Evolutionary conservation across 2,888 invertebrate genomes (phyloP), one percentile per base, ranked within the genome.

Genomic region (Sympetrum striolatum): DNA sequence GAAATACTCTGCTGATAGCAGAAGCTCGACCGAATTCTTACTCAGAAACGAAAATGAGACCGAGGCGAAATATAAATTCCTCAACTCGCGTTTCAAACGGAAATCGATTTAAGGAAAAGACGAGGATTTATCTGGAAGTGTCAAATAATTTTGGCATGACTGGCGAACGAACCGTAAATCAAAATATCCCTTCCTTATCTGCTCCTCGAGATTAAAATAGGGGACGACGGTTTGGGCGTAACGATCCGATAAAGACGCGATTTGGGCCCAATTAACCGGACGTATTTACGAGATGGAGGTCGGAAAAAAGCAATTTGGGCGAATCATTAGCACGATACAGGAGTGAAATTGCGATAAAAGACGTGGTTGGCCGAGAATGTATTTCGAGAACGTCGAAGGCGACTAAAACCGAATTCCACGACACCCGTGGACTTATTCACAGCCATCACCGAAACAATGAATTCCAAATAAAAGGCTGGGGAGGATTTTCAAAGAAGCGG

Each of bases 201-300:
- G 31, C 60, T 18, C 8, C 64, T 37, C 35, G 31, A 37, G 86
- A 64, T 64, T 60, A 37, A 37, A 39, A 35, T 37, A 37, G 14
- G 4, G n/a, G 12, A 14, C 60, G 22, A 18, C 39, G 80, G 64
- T 35, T 35, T 31, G 60, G 86, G 60, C 37, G 86, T 60, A 53
- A 60, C 35, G 86, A 86, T 86, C 86, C n/a, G 86, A 86, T 86
- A 86, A 64, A n/a, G 3, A 14, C 5, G 37, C 86, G 58, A 86
- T 86, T 73, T 86, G 86, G 31, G 37, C 37, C 60, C 86, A 86
- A 86, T 86, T 86, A 86, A 60, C 86, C 86, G 10, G 86, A 64
- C 35, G 58, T 64, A 86, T 86, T 86, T 86, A 86, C 64, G 58
- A 37, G 37, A 39, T 10, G 73, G 25, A 73, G 31, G 31, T 14